Evolutionary conservation across 1,140 invertebrate genomes (phyloP).

Genomic region (Atta texana): DNA sequence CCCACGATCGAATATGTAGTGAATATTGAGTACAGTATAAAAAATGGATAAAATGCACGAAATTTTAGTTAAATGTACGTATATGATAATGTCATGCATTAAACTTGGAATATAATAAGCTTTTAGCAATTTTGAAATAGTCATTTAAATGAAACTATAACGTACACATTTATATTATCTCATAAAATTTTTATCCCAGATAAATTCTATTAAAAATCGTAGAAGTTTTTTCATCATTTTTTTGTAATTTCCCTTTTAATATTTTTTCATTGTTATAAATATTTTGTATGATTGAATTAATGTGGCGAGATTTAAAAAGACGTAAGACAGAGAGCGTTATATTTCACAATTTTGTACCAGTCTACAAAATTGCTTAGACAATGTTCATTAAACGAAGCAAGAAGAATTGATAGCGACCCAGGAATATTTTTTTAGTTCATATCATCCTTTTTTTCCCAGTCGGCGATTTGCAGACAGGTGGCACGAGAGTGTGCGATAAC

Average conservation of each 20-base stretch:
- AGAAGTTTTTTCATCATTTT: background rate
- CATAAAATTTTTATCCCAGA: background rate
- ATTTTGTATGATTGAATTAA: background rate
- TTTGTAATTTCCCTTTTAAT: background rate
- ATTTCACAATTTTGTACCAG: background rate
- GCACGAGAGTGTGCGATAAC: constrained; percentile 36
- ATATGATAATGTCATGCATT: constrained; percentile 5
- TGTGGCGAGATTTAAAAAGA: background rate
- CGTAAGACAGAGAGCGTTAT: background rate
- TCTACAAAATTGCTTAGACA: constrained; percentile 5
- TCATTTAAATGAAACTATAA: constrained; percentile 9
- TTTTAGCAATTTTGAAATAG: constrained; percentile 9
- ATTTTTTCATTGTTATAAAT: background rate
- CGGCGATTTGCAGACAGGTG: constrained; percentile 36
- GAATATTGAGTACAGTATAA: background rate
- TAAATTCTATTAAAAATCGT: background rate
- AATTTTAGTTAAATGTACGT: constrained; percentile 32
- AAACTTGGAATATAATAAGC: constrained; percentile 48
- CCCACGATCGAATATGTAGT: background rate
- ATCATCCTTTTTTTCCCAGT: constrained; percentile 1
- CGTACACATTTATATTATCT: background rate
- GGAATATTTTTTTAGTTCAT: constrained; percentile 6
- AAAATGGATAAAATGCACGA: constrained; percentile 23
- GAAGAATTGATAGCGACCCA: constrained; percentile 34
- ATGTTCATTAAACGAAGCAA: background rate